These are phyloP conservation scores for Pleuronectes platessa DNA, from an alignment of 2,113 vertebrate species.

Conservation along the genomic window DNA sequence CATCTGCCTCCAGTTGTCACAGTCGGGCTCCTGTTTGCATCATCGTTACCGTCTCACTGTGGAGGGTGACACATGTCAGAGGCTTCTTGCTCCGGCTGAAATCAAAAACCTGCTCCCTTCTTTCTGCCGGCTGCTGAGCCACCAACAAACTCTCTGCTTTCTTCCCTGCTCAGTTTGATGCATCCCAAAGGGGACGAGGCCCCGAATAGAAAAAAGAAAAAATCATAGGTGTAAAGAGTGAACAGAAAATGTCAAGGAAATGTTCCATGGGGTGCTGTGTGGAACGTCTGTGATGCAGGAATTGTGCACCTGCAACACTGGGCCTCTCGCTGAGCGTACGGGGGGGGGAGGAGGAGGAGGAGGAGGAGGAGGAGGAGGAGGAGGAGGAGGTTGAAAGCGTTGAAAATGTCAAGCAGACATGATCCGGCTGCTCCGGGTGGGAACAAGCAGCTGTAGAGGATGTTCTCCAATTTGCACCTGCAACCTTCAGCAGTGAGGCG, in stretches of 20 bases:
- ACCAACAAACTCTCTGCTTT: slow-evolving; percentile 37
- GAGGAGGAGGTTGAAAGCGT: slow-evolving; percentile 33
- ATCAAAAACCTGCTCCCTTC: slow-evolving; percentile 38
- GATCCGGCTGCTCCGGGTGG: slow-evolving; percentile 45
- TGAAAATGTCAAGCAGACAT: slow-evolving; percentile 63
- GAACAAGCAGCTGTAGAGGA: slow-evolving; percentile 47
- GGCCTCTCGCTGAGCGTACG: slow-evolving; percentile 15
- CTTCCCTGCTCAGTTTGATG: slow-evolving; percentile 36
- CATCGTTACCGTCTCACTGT: slow-evolving; percentile 24
- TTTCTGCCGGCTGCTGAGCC: slow-evolving; percentile 40
- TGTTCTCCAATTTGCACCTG: slow-evolving; percentile 61
- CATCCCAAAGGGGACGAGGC: slow-evolving; percentile 49
- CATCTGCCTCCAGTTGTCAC: slow-evolving; percentile 41
- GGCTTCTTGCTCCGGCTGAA: slow-evolving; percentile 39
- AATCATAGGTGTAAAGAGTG: slow-evolving; percentile 50
- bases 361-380: slow-evolving; percentile 17
- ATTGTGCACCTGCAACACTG: slow-evolving; percentile 48
- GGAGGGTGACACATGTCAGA: slow-evolving; percentile 51
- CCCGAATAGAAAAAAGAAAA: slow-evolving; percentile 29
- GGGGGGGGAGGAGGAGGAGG: background rate
- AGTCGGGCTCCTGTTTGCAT: slow-evolving; percentile 16
- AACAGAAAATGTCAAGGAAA: slow-evolving; percentile 56
- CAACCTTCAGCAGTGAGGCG: slow-evolving; percentile 49
- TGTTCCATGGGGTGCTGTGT: slow-evolving; percentile 43
- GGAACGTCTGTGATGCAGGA: slow-evolving; percentile 44